Conservation (phyloP, 1,140 invertebrate genomes). For the Pseudomyrmex dendroicus region DNA sequence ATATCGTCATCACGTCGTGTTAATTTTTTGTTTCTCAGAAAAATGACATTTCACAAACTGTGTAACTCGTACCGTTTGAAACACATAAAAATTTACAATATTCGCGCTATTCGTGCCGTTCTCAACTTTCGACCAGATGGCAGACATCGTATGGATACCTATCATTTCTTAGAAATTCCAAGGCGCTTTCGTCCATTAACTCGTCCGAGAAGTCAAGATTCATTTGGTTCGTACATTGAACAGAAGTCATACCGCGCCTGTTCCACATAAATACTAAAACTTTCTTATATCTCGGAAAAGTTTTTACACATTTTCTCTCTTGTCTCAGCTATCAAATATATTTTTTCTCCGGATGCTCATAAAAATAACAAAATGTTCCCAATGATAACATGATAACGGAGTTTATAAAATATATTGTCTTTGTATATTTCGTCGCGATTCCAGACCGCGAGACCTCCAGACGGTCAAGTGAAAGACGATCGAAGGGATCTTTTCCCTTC, state of each 20-base stretch:
- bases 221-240: not conserved
- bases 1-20: not conserved
- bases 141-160: too few relatives aligned
- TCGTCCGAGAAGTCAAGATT: conserved; percentile 7
- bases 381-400: conserved; percentile 31
- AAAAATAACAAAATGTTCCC: conserved; percentile 37
- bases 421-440: conserved; percentile 14
- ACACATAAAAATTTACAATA: not conserved
- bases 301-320: conserved; percentile 15
- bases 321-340: conserved; percentile 18
- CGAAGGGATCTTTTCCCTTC: conserved; percentile 42
- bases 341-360: conserved; percentile 5
- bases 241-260: not conserved
- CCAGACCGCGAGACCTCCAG: not conserved
- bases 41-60: not conserved
- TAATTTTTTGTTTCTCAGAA: not conserved
- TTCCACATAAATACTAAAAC: not conserved
- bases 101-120: too few relatives aligned
- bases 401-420: conserved; percentile 14
- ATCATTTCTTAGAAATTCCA: conserved; percentile 14
- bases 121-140: not conserved
- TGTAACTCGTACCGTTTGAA: not conserved
- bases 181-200: not conserved
- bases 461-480: conserved; percentile 43
- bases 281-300: conserved; percentile 22